A percentile compares a stretch with the other conserved stretches of the same genome.
These are phyloP conservation scores for Nymphalis urticae DNA, from an alignment of 2,888 invertebrate species.

Conservation along the genomic window DNA sequence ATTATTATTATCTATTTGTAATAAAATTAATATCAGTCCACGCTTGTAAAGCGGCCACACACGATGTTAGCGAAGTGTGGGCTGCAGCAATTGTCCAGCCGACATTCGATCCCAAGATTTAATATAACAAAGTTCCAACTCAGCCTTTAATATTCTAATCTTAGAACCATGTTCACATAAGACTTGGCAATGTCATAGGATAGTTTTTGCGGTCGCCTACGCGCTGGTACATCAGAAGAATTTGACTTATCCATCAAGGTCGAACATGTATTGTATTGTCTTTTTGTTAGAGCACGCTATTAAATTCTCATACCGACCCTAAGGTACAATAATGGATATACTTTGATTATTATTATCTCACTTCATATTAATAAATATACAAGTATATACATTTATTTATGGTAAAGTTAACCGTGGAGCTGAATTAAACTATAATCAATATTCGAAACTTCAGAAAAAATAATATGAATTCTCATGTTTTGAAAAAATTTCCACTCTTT, in stretches of 20 bases:
- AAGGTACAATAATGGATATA: constrained; percentile 47
- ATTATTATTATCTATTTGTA: neutral
- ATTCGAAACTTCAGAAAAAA: no score
- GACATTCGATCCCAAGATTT: constrained; percentile 56
- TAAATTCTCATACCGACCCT: constrained; percentile 58
- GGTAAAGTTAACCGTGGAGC: no score
- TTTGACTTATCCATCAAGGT: constrained; percentile 78
- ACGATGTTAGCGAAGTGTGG: constrained; percentile 57
- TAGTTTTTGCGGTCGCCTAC: constrained; percentile 80
- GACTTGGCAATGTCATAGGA: constrained; percentile 74
- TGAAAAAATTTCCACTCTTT: no score
- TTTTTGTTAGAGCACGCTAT: constrained; percentile 55
- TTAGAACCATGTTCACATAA: constrained; percentile 60
- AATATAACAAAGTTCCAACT: constrained; percentile 62
- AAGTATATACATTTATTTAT: constrained; percentile 7
- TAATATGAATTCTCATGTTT: no score
- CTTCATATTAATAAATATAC: constrained; percentile 1
- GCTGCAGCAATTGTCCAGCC: constrained; percentile 75
- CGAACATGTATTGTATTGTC: constrained; percentile 73
- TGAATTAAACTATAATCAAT: no score
- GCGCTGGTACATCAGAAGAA: constrained; percentile 72
- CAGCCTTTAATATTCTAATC: constrained; percentile 29
- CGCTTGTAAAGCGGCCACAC: constrained; percentile 48
- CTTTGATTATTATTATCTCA: constrained; percentile 42
- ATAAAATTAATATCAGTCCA: constrained; percentile 14